Evolutionary conservation across 2,113 vertebrate species (phyloP).

Genomic region (Hemibagrus wyckioides): DNA sequence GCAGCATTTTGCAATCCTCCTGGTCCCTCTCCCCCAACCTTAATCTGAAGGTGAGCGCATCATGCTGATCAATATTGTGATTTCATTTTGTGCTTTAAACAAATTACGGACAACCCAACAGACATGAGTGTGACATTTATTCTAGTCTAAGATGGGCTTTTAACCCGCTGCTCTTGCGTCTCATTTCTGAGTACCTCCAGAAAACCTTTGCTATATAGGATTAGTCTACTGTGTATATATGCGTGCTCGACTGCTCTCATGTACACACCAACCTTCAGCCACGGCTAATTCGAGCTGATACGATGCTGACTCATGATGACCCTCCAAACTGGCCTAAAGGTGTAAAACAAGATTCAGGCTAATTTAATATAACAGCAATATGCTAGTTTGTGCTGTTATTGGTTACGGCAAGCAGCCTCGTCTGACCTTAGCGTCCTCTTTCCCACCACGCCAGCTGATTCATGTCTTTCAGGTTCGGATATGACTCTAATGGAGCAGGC

Average conservation of each 20-base stretch:
- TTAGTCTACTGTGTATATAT: background rate
- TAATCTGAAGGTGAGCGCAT: conserved; percentile 36
- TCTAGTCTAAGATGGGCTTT: conserved; percentile 1
- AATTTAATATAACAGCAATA: conserved; percentile 41
- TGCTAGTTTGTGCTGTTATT: conserved; percentile 33
- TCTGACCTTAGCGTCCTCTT: conserved; percentile 28
- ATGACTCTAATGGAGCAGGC: conserved; percentile 33
- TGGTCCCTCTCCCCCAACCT: conserved; percentile 15
- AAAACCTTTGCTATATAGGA: conserved; percentile 16
- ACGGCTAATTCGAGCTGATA: conserved; percentile 31
- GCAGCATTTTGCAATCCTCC: background rate
- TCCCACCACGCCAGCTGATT: conserved; percentile 26
- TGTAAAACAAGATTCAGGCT: conserved; percentile 31
- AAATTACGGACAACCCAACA: conserved; percentile 27
- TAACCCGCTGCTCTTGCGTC: background rate
- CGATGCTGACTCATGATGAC: conserved; percentile 51
- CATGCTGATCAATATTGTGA: conserved; percentile 43
- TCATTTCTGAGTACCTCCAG: background rate
- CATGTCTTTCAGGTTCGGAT: conserved; percentile 21
- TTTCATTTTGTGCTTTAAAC: conserved; percentile 43
- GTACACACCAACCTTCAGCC: background rate
- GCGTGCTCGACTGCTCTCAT: background rate
- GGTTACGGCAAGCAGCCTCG: background rate
- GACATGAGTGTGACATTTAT: conserved; percentile 14
- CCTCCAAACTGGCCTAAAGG: conserved; percentile 43